phyloP scores from a whole-genome alignment of 2,113 vertebrate species.

The Centrocercus urophasianus region DNA sequence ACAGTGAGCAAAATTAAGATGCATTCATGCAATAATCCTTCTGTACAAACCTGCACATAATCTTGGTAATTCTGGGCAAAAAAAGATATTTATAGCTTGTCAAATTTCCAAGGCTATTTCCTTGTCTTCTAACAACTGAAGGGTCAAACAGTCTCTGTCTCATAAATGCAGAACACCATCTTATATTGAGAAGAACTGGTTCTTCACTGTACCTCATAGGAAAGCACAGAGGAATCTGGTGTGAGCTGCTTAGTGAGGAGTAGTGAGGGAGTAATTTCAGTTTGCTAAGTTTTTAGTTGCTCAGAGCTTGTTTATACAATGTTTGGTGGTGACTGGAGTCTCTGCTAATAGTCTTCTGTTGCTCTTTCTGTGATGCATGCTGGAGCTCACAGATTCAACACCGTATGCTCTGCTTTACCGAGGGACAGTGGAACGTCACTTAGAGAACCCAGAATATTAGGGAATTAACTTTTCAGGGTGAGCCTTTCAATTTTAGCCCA shows the following conservation, averaged over 20 bases:
- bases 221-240: background rate
- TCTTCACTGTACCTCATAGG: accelerated
- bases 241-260: background rate
- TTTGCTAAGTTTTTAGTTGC: background rate
- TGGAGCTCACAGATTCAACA: background rate
- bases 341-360: background rate
- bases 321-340: background rate
- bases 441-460: background rate
- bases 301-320: background rate
- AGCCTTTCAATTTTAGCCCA: conserved; percentile 13
- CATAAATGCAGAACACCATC: background rate
- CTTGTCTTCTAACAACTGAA: background rate
- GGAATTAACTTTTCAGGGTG: background rate
- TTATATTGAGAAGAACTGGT: background rate
- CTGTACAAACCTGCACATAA: background rate
- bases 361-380: accelerated
- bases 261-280: background rate
- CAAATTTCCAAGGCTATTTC: conserved; percentile 42
- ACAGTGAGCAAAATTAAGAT: conserved; percentile 32
- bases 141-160: conserved; percentile 1
- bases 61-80: conserved; percentile 34
- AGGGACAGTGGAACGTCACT: background rate
- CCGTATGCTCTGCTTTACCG: background rate
- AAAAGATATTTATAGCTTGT: conserved; percentile 36
- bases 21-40: conserved; percentile 51